Percentiles rank a stretch among this genome's conserved stretches.
Evolutionary conservation across 2,888 invertebrate genomes (phyloP).

Genomic region (Hedya salicella): DNA sequence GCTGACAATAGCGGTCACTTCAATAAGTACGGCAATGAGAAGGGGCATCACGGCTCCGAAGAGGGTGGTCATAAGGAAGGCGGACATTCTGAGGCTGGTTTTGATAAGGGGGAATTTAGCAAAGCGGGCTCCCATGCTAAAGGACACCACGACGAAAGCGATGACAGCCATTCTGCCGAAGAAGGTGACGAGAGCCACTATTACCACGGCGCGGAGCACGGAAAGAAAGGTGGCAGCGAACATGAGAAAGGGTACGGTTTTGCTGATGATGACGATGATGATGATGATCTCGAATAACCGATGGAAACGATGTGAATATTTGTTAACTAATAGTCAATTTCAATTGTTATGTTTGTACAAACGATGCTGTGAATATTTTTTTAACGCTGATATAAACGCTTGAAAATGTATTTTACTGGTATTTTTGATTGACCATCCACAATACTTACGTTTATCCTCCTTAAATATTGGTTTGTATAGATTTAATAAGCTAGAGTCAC

Average conservation of each 20-base stretch:
- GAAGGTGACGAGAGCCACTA: conserved; percentile 84
- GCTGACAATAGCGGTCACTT: conserved; percentile 87
- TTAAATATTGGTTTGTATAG: too few relatives aligned
- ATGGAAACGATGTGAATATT: conserved; percentile 57
- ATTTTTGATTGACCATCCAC: not conserved
- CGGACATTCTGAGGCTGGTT: conserved; percentile 80
- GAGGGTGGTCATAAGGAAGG: conserved; percentile 85
- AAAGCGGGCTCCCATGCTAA: conserved; percentile 85
- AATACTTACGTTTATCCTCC: too few relatives aligned
- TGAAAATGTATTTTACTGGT: conserved; percentile 38
- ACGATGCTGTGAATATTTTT: conserved; percentile 67
- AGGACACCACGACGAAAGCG: conserved; percentile 81
- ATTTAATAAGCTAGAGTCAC: too few relatives aligned
- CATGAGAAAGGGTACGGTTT: conserved; percentile 79
- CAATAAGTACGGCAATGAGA: conserved; percentile 86
- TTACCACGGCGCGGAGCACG: conserved; percentile 82
- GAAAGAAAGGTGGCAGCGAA: conserved; percentile 79
- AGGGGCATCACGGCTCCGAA: conserved; percentile 82
- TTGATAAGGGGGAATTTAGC: conserved; percentile 80
- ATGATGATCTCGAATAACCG: conserved; percentile 56
- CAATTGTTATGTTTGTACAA: conserved; percentile 79
- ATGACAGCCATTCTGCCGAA: conserved; percentile 84
- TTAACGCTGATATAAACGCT: conserved; percentile 63
- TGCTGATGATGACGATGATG: conserved; percentile 66
- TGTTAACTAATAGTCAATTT: conserved; percentile 58